Conservation (phyloP, 1,140 invertebrate genomes). For the Drosophila ogumai region DNA sequence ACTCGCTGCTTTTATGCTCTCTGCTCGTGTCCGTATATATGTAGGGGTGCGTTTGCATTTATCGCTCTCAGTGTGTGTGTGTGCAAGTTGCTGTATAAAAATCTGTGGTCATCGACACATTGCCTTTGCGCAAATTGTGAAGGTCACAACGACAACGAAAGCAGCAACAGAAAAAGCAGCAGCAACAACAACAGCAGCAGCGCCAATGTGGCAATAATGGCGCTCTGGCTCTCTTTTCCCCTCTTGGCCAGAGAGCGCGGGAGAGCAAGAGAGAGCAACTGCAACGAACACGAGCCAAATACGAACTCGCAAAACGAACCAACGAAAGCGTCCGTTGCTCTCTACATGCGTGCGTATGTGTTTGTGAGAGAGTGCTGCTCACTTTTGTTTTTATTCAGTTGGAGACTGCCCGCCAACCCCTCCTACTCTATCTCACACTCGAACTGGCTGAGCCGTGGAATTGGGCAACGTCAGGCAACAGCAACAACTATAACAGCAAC, state of each 20-base stretch:
- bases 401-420: not conserved
- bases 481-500: conserved; percentile 26
- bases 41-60: conserved; percentile 21
- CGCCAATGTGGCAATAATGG: conserved; percentile 69
- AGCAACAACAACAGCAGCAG: conserved; percentile 40
- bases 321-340: conserved; percentile 72
- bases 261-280: conserved; percentile 30
- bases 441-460: conserved; percentile 49
- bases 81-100: conserved; percentile 73
- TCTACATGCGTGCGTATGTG: conserved; percentile 17
- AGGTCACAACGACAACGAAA: conserved; percentile 84
- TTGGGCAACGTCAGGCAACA: conserved; percentile 63
- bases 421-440: not conserved
- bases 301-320: conserved; percentile 29
- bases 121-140: conserved; percentile 85
- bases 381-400: conserved; percentile 81
- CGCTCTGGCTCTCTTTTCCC: conserved; percentile 37
- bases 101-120: conserved; percentile 85
- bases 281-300: conserved; percentile 43
- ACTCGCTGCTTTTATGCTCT: conserved; percentile 73
- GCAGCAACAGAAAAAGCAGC: conserved; percentile 32
- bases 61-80: conserved; percentile 37
- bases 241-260: conserved; percentile 4
- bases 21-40: conserved; percentile 31
- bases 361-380: conserved; percentile 43